phyloP scores from a whole-genome alignment of 2,888 invertebrate species.

The Neoscelio sp. region DNA sequence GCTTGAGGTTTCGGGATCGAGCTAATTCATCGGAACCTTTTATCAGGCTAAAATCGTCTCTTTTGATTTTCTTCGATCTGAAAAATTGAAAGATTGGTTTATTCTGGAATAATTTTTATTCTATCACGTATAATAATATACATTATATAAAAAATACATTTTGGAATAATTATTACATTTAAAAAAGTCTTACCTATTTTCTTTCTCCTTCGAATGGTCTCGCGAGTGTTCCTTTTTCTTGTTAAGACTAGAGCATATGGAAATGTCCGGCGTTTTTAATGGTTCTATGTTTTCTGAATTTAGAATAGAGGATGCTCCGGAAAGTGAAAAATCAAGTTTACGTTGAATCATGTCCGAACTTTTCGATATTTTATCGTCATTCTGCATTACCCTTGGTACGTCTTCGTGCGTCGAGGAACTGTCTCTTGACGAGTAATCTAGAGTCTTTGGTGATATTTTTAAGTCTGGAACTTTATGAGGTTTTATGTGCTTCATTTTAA shows the following conservation, averaged over 20 bases:
- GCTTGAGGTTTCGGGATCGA: slow-evolving; percentile 74
- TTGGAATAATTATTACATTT: neutral
- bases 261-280: slow-evolving; percentile 77
- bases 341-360: slow-evolving; percentile 75
- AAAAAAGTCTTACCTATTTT: slow-evolving; percentile 70
- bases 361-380: slow-evolving; percentile 74
- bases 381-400: slow-evolving; percentile 67
- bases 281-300: slow-evolving; percentile 79
- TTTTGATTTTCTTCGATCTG: slow-evolving; percentile 78
- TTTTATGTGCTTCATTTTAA: slow-evolving; percentile 79
- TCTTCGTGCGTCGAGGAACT: slow-evolving; percentile 75
- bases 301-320: slow-evolving; percentile 76
- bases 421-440: slow-evolving; percentile 77
- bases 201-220: slow-evolving; percentile 79
- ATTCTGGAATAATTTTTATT: too few species aligned
- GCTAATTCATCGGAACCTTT: slow-evolving; percentile 71
- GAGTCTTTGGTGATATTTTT: slow-evolving; percentile 80
- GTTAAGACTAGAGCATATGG: slow-evolving; percentile 74
- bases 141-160: neutral
- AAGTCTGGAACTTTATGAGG: slow-evolving; percentile 80
- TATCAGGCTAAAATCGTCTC: slow-evolving; percentile 73
- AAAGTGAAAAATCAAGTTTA: slow-evolving; percentile 79
- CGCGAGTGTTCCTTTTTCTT: slow-evolving; percentile 79
- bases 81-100: too few species aligned
- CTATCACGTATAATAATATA: neutral